Conservation (phyloP, 2,113 vertebrate species). For the Eira barbara region DNA sequence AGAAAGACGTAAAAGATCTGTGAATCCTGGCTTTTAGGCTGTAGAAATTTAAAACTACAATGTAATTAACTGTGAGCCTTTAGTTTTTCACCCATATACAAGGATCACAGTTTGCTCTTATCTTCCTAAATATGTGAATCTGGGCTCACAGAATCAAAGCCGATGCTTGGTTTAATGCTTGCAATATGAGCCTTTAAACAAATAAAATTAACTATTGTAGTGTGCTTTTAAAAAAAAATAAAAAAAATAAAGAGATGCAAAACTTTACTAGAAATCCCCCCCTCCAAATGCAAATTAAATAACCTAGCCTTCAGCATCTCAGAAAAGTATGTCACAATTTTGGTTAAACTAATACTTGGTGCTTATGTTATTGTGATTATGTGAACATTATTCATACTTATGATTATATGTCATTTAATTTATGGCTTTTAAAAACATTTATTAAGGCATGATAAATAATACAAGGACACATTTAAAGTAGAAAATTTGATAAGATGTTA, state of each 20-base stretch:
- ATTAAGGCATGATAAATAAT: neutral
- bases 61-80: neutral
- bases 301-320: neutral
- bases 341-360: neutral
- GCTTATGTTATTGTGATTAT: neutral
- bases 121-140: too few relatives aligned
- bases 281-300: neutral
- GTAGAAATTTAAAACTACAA: constrained; percentile 41
- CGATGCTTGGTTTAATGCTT: too few relatives aligned
- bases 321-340: neutral
- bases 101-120: too few relatives aligned
- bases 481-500: neutral
- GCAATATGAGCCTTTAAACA: too few relatives aligned
- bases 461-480: neutral
- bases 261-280: neutral
- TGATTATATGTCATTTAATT: neutral
- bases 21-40: constrained; percentile 66
- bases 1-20: constrained; percentile 80
- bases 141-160: too few relatives aligned
- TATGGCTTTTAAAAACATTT: neutral
- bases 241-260: neutral
- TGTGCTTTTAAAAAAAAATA: too few relatives aligned
- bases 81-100: too few relatives aligned
- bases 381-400: neutral
- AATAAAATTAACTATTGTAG: too few relatives aligned